Conservation (phyloP, 2,888 invertebrate species). For the Drosophila borborema region DNA sequence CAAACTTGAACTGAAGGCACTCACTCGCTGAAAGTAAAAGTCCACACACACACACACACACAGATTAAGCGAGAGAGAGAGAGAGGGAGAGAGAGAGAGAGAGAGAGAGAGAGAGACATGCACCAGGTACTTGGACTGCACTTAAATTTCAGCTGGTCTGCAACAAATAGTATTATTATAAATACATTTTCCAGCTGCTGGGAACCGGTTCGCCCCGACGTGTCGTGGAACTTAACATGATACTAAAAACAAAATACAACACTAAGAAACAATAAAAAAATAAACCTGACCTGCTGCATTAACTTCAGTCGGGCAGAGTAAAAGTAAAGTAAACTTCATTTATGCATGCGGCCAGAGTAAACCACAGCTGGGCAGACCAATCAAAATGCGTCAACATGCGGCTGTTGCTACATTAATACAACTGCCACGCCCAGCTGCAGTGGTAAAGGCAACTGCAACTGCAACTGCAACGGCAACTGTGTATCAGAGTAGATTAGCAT, state of each 20-base stretch:
- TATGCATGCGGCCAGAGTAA: conserved; percentile 45
- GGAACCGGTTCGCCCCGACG: conserved; percentile 63
- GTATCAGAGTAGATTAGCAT: conserved; percentile 53
- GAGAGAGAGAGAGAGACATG: too few species aligned
- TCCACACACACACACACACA: conserved; percentile 16
- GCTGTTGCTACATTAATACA: conserved; percentile 4
- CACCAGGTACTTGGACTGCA: conserved; percentile 46
- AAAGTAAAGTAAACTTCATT: conserved; percentile 68
- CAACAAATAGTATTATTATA: conserved; percentile 60
- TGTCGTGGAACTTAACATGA: conserved; percentile 7
- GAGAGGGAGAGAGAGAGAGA: too few species aligned
- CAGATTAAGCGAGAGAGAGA: too few species aligned
- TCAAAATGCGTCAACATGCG: conserved; percentile 40
- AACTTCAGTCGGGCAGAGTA: conserved; percentile 40
- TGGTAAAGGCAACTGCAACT: background rate
- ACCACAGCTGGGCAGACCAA: conserved; percentile 21
- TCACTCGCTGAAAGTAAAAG: conserved; percentile 50
- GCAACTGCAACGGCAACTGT: conserved; percentile 2
- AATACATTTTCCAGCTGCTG: conserved; percentile 68
- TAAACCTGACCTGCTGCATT: conserved; percentile 43
- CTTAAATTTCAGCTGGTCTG: conserved; percentile 53
- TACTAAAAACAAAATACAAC: conserved; percentile 12
- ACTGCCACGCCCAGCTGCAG: conserved; percentile 4
- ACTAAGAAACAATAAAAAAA: background rate
- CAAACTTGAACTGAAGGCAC: conserved; percentile 28